A percentile compares a stretch with the other conserved stretches of the same genome.
Evolutionary conservation across 2,113 vertebrate genomes (phyloP).

Genomic region (Microcebus lehilahytsara): DNA sequence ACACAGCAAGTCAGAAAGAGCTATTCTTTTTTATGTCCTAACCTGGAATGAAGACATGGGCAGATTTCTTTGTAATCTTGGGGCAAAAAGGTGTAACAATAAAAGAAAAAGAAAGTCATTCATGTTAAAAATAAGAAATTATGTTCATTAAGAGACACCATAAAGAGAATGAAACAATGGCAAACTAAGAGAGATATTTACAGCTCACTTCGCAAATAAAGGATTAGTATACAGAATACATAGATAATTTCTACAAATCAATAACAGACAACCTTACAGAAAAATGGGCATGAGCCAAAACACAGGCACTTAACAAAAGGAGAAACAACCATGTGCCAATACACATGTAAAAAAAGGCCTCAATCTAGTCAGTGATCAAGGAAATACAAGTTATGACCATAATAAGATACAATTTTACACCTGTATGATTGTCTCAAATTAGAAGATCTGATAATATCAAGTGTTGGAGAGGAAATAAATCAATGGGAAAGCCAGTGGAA

Average conservation of each 20-base stretch:
- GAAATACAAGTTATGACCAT: neutral
- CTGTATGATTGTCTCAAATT: neutral
- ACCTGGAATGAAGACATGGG: neutral
- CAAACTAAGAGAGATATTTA: neutral
- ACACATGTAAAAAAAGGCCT: neutral
- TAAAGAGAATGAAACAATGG: neutral
- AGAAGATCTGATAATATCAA: constrained; percentile 6
- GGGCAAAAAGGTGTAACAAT: neutral
- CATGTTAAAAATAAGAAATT: constrained; percentile 15
- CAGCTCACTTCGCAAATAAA: neutral
- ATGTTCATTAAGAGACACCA: neutral
- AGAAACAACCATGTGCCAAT: neutral
- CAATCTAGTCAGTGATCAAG: neutral
- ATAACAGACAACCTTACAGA: neutral
- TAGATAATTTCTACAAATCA: neutral
- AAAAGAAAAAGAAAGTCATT: neutral
- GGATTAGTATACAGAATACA: neutral
- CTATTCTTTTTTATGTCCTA: neutral
- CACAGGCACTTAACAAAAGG: neutral
- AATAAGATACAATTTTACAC: neutral
- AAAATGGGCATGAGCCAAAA: neutral
- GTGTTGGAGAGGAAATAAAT: neutral
- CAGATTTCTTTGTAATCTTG: neutral
- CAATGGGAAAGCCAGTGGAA: neutral
- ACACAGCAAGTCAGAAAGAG: neutral